Evolutionary conservation across 92 coral and sea anemone species (phyloP), one percentile per base, ranked within the genome.

Genomic region (Epizoanthus stellaris): DNA sequence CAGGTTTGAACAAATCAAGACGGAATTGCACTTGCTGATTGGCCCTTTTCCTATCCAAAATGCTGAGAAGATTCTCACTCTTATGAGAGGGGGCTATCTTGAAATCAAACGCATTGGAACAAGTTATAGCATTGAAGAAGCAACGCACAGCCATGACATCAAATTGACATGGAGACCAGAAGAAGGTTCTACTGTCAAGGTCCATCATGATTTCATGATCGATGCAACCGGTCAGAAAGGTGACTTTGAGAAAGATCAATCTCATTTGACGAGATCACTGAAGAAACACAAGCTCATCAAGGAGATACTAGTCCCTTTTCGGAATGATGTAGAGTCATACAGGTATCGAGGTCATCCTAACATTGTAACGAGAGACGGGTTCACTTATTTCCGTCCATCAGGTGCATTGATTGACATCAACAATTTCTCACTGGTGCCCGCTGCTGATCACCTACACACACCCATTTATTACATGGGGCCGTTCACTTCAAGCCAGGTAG

Each of bases 401-500:
- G 89, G 89, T 16, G 85, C 89, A 3, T 67, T 85, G 39, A 85
- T 85, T 10, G 77, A 85, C 34, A 65, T 85, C 21, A 67, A 66
- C 52, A 85, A 85, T 67, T 85, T 73, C 60, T 85, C 89, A 16
- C 61, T 85, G 36, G 85, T 85, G 19, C 43, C 76, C 14, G 84
- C 66, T 5, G 12, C 70, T 15, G 23, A 66, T 11, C 43, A 19
- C 64, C 65, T 76, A 21, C n/a, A 30, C 8, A 16, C 89, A 3
- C 85, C 89, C 52, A 77, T 85, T 67, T 85, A 85, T n/a, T 85
- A 85, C 85, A 85, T 85, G 89, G 89, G 89, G 14, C 89, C 89
- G 9, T 66, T 64, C 34, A 67, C 85, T 15, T 23, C 54, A 34
- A 85, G 89, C 17, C 89, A 77, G 39, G 39, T 77, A 57, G 89